Conservation (phyloP, 2,888 invertebrate genomes). For the Schizotus pectinicornis region DNA sequence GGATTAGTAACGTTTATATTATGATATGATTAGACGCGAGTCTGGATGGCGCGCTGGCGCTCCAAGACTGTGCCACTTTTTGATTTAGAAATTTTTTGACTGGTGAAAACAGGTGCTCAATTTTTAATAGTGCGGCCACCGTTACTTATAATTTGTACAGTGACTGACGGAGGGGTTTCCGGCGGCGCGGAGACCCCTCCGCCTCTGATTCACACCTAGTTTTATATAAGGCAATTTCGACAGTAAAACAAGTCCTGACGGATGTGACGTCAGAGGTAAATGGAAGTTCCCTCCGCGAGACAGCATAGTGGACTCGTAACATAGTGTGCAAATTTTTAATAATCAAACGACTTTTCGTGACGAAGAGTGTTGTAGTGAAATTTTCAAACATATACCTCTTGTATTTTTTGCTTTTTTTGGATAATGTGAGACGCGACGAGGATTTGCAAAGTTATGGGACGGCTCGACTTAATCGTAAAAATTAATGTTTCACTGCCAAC, state of each 20-base stretch:
- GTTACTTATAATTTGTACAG: constrained; percentile 30
- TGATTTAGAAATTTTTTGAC: constrained; percentile 37
- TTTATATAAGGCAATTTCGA: constrained; percentile 41
- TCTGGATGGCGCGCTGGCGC: constrained; percentile 9
- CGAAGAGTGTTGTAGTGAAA: constrained; percentile 42
- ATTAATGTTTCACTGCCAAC: constrained; percentile 27
- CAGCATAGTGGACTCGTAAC: constrained; percentile 49
- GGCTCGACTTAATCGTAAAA: constrained; percentile 16
- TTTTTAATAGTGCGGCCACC: constrained; percentile 53
- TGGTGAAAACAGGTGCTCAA: constrained; percentile 56
- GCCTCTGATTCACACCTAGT: constrained; percentile 22
- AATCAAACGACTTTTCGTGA: constrained; percentile 40
- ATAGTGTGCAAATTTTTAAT: constrained; percentile 40
- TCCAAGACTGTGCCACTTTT: constrained; percentile 5
- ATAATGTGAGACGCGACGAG: constrained; percentile 32
- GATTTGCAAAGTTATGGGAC: constrained; percentile 44
- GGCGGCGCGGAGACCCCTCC: constrained; percentile 11
- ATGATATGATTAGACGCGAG: constrained; percentile 19
- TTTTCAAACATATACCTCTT: constrained; percentile 39
- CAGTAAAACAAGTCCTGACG: constrained; percentile 50
- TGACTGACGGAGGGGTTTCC: constrained; percentile 15
- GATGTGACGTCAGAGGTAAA: constrained; percentile 53
- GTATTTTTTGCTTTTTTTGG: constrained; percentile 37
- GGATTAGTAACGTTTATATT: constrained; percentile 15
- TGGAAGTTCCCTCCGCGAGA: constrained; percentile 57